phyloP scores from a whole-genome alignment of 2,113 vertebrate species.

The Picathartes gymnocephalus region DNA sequence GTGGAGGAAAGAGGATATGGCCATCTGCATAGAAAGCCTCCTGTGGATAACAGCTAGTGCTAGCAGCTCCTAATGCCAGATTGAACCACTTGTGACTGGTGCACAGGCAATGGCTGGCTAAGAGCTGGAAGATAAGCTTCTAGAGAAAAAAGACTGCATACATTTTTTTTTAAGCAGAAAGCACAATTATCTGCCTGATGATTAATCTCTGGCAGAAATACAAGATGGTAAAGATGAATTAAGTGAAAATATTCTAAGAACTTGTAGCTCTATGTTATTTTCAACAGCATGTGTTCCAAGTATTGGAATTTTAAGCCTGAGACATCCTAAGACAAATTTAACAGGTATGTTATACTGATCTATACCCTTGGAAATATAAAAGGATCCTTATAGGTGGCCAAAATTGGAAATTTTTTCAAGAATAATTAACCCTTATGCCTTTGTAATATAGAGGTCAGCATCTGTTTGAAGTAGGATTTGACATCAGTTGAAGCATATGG shows the following conservation, averaged over 20 bases:
- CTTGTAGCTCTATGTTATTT: background rate
- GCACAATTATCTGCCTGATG: background rate
- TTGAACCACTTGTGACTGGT: background rate
- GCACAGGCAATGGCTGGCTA: background rate
- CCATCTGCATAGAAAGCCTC: constrained; percentile 4
- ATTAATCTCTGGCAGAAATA: background rate
- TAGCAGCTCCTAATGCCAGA: constrained; percentile 26
- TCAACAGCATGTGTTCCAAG: background rate
- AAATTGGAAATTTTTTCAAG: background rate
- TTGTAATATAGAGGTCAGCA: constrained; percentile 54
- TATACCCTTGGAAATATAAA: background rate
- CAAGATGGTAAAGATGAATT: background rate
- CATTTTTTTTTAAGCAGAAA: background rate
- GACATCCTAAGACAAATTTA: background rate
- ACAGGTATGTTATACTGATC: background rate
- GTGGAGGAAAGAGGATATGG: constrained; percentile 22
- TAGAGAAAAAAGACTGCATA: background rate
- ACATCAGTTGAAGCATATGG: constrained; percentile 53
- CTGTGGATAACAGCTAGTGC: background rate
- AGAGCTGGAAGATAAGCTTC: background rate
- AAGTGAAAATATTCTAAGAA: background rate
- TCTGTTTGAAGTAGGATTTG: constrained; percentile 54
- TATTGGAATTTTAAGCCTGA: background rate
- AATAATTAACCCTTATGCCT: constrained; percentile 27
- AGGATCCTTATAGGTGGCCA: background rate